Conservation (phyloP, 1,140 invertebrate genomes). For the Brachionus calyciflorus region DNA sequence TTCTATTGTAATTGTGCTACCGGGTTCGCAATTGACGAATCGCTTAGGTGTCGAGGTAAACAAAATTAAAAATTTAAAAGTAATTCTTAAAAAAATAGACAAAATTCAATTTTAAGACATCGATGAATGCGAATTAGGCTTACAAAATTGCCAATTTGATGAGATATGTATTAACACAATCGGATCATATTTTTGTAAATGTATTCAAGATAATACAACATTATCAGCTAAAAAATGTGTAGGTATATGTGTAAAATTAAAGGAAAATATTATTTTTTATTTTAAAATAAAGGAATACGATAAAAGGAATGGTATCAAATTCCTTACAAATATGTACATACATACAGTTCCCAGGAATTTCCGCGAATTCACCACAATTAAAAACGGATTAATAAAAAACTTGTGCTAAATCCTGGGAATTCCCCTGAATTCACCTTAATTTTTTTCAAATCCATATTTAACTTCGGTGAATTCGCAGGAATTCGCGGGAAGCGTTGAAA, state of each 20-base stretch:
- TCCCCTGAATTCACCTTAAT: too few relatives aligned
- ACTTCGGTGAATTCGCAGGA: too few relatives aligned
- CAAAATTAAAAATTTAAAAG: not conserved
- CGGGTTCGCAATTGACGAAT: constrained; percentile 11
- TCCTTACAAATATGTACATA: too few relatives aligned
- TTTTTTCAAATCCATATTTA: too few relatives aligned
- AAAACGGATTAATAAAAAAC: too few relatives aligned
- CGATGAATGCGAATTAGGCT: constrained; percentile 23
- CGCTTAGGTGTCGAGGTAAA: not conserved
- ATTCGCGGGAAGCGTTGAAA: too few relatives aligned
- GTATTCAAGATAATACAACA: not conserved
- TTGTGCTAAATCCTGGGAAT: too few relatives aligned
- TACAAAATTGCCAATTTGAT: not conserved
- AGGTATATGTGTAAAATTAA: constrained; percentile 12
- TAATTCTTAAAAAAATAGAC: not conserved
- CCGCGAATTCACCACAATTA: too few relatives aligned
- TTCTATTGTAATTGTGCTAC: constrained; percentile 15
- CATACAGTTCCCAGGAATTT: too few relatives aligned
- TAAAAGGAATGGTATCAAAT: too few relatives aligned
- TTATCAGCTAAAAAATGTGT: constrained; percentile 7
- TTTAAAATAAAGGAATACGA: not conserved
- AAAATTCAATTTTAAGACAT: constrained; percentile 14
- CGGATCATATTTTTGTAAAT: constrained; percentile 29
- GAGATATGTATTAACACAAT: constrained; percentile 30
- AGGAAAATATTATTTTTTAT: not conserved